A percentile compares a stretch with the other conserved stretches of the same genome.
Evolutionary conservation across 2,888 invertebrate genomes (phyloP).

Genomic region (Eristalinus aeneus): DNA sequence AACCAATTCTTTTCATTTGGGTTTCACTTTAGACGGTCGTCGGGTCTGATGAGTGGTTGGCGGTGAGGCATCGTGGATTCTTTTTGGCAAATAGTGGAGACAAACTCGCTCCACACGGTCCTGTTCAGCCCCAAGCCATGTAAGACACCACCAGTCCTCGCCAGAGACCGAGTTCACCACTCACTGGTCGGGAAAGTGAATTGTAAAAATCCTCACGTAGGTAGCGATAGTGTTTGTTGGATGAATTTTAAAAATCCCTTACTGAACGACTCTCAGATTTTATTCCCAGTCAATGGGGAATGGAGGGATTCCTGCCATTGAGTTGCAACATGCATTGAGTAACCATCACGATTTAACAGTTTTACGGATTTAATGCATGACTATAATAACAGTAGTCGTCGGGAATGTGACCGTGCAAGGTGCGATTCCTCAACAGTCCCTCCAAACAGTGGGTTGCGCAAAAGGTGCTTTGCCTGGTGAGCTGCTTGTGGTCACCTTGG

Average conservation of each 20-base stretch:
- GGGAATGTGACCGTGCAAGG: conserved; percentile 27
- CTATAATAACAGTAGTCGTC: conserved; percentile 36
- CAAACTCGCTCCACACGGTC: neutral
- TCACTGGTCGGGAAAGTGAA: conserved; percentile 45
- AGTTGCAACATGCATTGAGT: conserved; percentile 45
- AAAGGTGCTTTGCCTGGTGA: no score
- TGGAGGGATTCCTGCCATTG: neutral
- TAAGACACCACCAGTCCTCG: conserved; percentile 3
- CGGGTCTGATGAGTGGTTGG: neutral
- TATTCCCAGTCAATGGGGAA: neutral
- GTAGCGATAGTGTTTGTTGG: conserved; percentile 73
- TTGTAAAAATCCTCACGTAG: conserved; percentile 73
- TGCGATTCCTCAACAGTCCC: conserved; percentile 18
- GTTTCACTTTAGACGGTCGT: conserved; percentile 36
- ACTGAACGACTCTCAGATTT: conserved; percentile 47
- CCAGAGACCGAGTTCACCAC: neutral
- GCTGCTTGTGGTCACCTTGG: no score
- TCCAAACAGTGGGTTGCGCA: conserved; percentile 23
- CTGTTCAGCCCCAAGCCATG: neutral
- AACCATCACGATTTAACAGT: conserved; percentile 57
- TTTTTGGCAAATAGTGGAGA: neutral
- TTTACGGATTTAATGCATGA: conserved; percentile 58
- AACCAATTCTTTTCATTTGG: conserved; percentile 53
- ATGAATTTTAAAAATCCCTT: conserved; percentile 73
- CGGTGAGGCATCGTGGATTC: neutral